phyloP scores from a whole-genome alignment of 2,797 vertebrate genomes.

The Xyrichtys novacula region DNA sequence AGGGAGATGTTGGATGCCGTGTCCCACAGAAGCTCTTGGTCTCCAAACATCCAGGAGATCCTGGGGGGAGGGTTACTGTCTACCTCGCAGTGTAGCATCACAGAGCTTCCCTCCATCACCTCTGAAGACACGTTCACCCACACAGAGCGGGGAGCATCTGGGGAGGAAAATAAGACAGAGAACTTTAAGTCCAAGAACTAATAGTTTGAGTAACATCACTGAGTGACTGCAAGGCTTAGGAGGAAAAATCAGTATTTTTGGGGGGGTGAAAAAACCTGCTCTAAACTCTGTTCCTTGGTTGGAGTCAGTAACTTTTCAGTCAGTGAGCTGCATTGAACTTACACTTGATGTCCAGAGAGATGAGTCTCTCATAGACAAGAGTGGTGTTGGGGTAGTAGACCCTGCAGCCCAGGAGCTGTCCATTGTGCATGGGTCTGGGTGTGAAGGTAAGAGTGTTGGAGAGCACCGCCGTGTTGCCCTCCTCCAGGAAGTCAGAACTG shows the following conservation, averaged over 20 bases:
- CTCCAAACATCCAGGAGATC: conserved; percentile 89
- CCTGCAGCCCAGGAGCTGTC: conserved; percentile 91
- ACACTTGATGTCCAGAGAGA: conserved; percentile 92
- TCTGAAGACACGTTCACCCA: conserved; percentile 91
- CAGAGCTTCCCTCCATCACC: conserved; percentile 90
- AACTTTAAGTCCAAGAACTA: not conserved
- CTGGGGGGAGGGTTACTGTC: conserved; percentile 90
- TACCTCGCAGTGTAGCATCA: conserved; percentile 89
- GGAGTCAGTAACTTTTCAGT: no score
- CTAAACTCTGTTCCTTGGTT: no score
- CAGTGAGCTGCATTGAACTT: conserved; percentile 63
- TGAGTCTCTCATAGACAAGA: conserved; percentile 86
- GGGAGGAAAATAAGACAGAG: not conserved
- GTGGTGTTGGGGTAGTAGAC: conserved; percentile 89
- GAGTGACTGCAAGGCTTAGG: no score
- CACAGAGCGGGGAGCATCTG: conserved; percentile 88
- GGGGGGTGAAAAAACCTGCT: no score
- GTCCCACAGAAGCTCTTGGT: conserved; percentile 85
- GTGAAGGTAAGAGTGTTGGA: conserved; percentile 89
- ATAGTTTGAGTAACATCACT: not conserved
- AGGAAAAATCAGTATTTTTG: no score
- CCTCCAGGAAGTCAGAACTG: conserved; percentile 84
- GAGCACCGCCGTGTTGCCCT: conserved; percentile 88
- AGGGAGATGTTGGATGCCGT: conserved; percentile 85
- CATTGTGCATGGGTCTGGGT: conserved; percentile 89